Conservation (phyloP, 2,113 vertebrate genomes). For the Melanostigma gelatinosum region DNA sequence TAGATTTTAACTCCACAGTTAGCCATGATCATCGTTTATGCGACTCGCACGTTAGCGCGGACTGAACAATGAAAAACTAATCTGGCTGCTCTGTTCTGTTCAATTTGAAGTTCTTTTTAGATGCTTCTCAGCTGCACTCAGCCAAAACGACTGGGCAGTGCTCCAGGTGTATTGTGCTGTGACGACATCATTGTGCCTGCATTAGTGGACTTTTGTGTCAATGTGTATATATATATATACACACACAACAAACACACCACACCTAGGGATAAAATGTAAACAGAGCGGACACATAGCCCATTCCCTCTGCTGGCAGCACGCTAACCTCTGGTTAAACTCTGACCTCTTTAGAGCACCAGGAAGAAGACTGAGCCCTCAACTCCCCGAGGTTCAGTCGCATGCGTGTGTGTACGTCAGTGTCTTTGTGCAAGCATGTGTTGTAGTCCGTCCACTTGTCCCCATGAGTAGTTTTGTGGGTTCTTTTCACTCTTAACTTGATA, state of each 20-base stretch:
- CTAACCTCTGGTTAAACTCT: conserved; percentile 14
- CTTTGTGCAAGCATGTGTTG: neutral
- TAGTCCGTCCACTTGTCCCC: conserved; percentile 26
- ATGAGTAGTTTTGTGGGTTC: conserved; percentile 12
- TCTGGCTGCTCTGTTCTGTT: neutral
- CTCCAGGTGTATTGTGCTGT: conserved; percentile 13
- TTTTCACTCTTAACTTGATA: conserved; percentile 9
- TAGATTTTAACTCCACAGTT: neutral
- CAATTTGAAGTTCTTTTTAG: neutral
- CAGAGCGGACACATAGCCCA: conserved; percentile 50
- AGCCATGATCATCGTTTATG: neutral
- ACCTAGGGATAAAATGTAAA: conserved; percentile 29
- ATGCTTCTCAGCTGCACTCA: too few species aligned
- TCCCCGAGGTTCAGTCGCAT: neutral
- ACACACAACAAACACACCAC: conserved; percentile 14
- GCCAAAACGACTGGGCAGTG: neutral
- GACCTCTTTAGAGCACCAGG: conserved; percentile 29
- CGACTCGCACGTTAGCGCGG: neutral
- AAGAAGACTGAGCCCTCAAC: conserved; percentile 21
- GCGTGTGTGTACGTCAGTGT: neutral
- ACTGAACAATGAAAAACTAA: neutral
- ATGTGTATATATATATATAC: neutral
- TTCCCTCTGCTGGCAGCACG: conserved; percentile 42
- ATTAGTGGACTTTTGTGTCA: conserved; percentile 11
- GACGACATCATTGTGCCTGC: conserved; percentile 44